phyloP scores from a whole-genome alignment of 2,888 invertebrate genomes.

The Heteromurus nitidus region DNA sequence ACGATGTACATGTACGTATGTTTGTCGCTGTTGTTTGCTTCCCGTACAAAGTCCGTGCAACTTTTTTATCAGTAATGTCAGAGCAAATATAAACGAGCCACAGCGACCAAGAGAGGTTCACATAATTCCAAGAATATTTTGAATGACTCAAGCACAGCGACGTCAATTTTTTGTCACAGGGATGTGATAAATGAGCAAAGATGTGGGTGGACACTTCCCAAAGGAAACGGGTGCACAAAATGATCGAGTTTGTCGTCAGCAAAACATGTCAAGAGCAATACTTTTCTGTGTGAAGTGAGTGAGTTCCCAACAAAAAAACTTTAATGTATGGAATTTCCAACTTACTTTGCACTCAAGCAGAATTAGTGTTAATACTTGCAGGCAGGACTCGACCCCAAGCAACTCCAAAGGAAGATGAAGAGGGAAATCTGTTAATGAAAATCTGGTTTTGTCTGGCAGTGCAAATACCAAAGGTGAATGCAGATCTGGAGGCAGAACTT shows the following conservation, averaged over 20 bases:
- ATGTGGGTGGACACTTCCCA: constrained; percentile 38
- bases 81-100: too few relatives aligned
- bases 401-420: constrained; percentile 97
- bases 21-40: too few relatives aligned
- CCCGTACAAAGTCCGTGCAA: too few relatives aligned
- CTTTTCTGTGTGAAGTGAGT: too few relatives aligned
- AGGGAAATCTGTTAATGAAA: constrained; percentile 97
- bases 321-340: not conserved
- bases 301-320: not conserved
- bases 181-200: constrained; percentile 20
- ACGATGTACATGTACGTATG: not conserved
- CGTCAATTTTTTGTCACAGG: constrained; percentile 39
- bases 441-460: constrained; percentile 97
- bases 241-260: too few relatives aligned
- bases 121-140: too few relatives aligned
- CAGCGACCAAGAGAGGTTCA: too few relatives aligned
- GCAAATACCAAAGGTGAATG: constrained; percentile 92
- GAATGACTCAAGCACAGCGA: not conserved
- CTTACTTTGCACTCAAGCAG: constrained; percentile 95
- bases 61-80: too few relatives aligned
- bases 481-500: constrained; percentile 89
- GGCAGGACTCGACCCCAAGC: constrained; percentile 97
- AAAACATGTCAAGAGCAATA: too few relatives aligned
- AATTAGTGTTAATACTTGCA: constrained; percentile 96
- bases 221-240: too few relatives aligned